These are phyloP conservation scores for Tricholaema leucomelas DNA, from an alignment of 2,113 vertebrate genomes.

Conservation along the genomic window DNA sequence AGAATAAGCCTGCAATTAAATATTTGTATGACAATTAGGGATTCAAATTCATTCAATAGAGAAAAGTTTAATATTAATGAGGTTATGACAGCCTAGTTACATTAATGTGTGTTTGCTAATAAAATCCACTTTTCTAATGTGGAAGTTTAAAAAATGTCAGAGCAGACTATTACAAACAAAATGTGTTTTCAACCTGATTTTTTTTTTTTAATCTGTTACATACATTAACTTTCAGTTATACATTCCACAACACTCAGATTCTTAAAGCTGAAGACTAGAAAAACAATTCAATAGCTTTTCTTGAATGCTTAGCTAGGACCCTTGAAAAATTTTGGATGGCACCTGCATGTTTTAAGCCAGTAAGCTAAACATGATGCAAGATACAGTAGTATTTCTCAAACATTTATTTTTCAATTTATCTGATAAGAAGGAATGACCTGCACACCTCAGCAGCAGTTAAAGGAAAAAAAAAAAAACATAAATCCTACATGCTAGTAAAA, in stretches of 20 bases:
- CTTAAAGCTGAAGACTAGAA: not conserved
- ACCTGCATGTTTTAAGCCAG: not conserved
- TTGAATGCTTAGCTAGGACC: not conserved
- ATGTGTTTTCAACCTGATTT: not conserved
- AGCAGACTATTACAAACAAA: not conserved
- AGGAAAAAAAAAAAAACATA: not conserved
- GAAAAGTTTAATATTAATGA: constrained; percentile 10
- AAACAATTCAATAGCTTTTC: not conserved
- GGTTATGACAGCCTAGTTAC: not conserved
- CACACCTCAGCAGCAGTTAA: not conserved
- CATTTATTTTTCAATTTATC: constrained; percentile 1
- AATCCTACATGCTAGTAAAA: not conserved
- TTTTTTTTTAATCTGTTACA: not conserved
- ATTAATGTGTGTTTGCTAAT: not conserved
- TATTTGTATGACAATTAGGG: constrained; percentile 4
- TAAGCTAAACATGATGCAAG: not conserved
- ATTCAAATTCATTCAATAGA: not conserved
- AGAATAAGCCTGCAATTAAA: not conserved
- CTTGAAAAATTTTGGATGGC: not conserved
- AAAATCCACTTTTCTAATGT: not conserved
- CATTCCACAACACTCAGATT: not conserved
- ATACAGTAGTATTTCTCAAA: not conserved
- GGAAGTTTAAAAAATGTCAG: not conserved
- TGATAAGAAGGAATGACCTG: not conserved
- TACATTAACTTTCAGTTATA: not conserved